These are phyloP conservation scores for Acipenser ruthenus DNA, from an alignment of 2,797 vertebrate genomes.

Conservation along the genomic window DNA sequence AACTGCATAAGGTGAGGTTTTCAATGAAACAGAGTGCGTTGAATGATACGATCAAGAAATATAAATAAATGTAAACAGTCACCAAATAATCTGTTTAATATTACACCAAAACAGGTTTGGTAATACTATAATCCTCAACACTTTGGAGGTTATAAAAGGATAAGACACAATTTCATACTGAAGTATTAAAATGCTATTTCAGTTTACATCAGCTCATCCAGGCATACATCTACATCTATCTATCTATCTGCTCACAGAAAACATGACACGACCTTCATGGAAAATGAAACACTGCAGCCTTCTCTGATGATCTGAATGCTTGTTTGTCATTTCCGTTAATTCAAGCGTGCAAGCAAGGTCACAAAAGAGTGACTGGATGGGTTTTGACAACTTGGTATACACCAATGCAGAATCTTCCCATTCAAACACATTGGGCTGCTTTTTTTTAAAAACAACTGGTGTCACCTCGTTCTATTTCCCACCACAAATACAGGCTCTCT, in stretches of 20 bases:
- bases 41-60: conserved; percentile 46
- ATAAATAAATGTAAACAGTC: conserved; percentile 42
- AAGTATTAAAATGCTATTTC: neutral
- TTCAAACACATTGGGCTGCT: conserved; percentile 12
- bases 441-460: conserved; percentile 6
- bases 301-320: neutral
- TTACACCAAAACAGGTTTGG: conserved; percentile 31
- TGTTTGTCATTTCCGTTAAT: conserved; percentile 18
- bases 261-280: neutral
- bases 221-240: neutral
- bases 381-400: conserved; percentile 45
- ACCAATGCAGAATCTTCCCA: conserved; percentile 21
- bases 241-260: neutral
- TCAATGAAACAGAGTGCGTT: no score
- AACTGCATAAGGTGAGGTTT: no score
- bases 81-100: conserved; percentile 24
- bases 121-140: conserved; percentile 31
- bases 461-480: conserved; percentile 32
- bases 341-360: conserved; percentile 10
- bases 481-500: conserved; percentile 9
- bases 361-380: conserved; percentile 34
- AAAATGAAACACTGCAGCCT: neutral
- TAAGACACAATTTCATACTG: neutral
- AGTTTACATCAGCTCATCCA: neutral
- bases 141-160: conserved; percentile 8